phyloP scores from a whole-genome alignment of 1,140 invertebrate genomes.

The Habropoda laboriosa region DNA sequence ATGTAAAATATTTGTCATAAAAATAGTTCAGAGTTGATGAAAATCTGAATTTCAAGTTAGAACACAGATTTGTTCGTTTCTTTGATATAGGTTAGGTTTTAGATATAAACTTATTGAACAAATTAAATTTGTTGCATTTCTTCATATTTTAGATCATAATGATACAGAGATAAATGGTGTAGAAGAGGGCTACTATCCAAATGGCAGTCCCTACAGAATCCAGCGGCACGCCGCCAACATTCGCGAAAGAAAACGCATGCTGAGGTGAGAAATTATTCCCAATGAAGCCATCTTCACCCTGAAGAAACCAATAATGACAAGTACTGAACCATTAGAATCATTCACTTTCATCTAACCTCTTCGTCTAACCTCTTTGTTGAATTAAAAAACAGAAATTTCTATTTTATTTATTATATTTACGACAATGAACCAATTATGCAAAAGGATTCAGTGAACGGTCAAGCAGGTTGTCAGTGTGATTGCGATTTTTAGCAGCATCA shows the following conservation, averaged over 20 bases:
- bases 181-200: conserved; percentile 83
- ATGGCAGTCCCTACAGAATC: conserved; percentile 91
- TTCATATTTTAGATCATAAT: conserved; percentile 73
- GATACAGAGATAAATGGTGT: conserved; percentile 78
- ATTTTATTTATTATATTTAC: not conserved
- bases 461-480: conserved; percentile 76
- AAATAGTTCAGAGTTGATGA: too few relatives aligned
- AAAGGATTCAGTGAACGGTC: not conserved
- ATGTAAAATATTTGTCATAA: too few relatives aligned
- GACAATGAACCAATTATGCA: not conserved
- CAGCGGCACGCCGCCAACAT: conserved; percentile 96
- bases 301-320: not conserved
- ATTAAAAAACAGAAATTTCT: not conserved
- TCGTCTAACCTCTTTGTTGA: not conserved
- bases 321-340: not conserved
- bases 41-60: too few relatives aligned
- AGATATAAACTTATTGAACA: not conserved
- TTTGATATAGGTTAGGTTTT: not conserved
- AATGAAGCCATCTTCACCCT: not conserved
- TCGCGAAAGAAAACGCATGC: conserved; percentile 96
- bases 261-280: conserved; percentile 87
- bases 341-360: not conserved
- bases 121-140: not conserved
- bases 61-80: too few relatives aligned
- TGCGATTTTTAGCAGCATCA: conserved; percentile 94